Conservation (phyloP, 2,888 invertebrate species). For the Machimus atricapillus region DNA sequence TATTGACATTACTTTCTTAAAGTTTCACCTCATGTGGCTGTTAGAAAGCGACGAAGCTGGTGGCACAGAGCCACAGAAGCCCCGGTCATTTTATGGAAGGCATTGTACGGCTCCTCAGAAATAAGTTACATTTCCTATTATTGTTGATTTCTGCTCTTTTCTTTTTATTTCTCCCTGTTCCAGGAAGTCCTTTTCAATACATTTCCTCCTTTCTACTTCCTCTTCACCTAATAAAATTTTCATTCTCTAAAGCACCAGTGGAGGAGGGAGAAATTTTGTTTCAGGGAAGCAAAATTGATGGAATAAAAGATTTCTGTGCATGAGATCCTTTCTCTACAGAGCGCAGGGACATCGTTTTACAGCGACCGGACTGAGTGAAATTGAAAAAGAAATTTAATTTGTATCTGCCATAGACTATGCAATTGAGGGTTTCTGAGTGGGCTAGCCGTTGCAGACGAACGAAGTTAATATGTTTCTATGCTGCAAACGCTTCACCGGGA, state of each 20-base stretch:
- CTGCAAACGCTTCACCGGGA: not conserved
- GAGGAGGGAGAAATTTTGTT: not conserved
- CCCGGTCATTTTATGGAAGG: not conserved
- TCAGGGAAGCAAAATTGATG: not conserved
- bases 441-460: not conserved
- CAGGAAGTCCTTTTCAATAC: not conserved
- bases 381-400: slow-evolving; percentile 21
- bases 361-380: not conserved
- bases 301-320: not conserved
- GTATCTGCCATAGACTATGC: not conserved
- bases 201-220: not conserved
- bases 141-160: not conserved
- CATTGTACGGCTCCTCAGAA: not conserved
- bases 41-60: not conserved
- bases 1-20: not conserved
- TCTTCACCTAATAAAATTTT: slow-evolving; percentile 4
- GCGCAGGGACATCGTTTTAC: not conserved
- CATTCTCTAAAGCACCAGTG: not conserved
- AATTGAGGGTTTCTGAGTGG: not conserved
- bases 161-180: not conserved
- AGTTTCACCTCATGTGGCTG: not conserved
- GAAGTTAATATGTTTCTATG: not conserved
- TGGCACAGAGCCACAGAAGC: not conserved
- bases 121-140: slow-evolving; percentile 5
- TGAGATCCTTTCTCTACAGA: not conserved